Conservation (phyloP, 2,888 invertebrate species). For the Formica aserva region DNA sequence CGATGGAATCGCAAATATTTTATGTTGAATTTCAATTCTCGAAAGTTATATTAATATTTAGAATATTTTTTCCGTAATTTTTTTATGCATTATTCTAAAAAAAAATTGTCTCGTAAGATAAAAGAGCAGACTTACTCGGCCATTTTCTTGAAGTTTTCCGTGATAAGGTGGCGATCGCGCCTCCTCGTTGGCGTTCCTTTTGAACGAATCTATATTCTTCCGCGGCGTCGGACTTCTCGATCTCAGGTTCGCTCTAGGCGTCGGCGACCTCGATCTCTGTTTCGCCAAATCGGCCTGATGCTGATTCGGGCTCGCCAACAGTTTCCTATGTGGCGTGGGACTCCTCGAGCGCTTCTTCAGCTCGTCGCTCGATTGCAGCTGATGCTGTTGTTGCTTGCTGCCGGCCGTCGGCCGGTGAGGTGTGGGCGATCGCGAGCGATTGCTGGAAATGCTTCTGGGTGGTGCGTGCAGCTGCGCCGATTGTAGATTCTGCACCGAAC, state of each 20-base stretch:
- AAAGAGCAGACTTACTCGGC: conserved; percentile 72
- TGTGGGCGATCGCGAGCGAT: conserved; percentile 87
- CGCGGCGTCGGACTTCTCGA: conserved; percentile 76
- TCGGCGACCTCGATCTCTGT: conserved; percentile 84
- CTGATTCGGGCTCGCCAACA: conserved; percentile 81
- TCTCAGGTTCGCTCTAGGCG: conserved; percentile 85
- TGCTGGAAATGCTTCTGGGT: conserved; percentile 85
- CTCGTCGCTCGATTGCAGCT: conserved; percentile 61
- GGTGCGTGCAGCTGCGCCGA: conserved; percentile 80
- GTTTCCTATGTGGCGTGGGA: conserved; percentile 87
- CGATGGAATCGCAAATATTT: background rate
- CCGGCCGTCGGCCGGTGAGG: conserved; percentile 79
- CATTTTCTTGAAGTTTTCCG: conserved; percentile 76
- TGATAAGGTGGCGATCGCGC: conserved; percentile 76
- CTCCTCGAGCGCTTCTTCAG: conserved; percentile 85
- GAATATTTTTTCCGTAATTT: background rate
- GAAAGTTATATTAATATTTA: background rate
- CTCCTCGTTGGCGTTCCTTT: conserved; percentile 58
- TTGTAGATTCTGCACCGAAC: conserved; percentile 77
- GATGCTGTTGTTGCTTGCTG: conserved; percentile 52
- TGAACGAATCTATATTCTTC: conserved; percentile 55
- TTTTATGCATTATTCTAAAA: background rate
- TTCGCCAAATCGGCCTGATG: conserved; percentile 76
- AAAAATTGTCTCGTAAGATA: background rate
- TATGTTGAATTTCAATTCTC: background rate